Evolutionary conservation across 1,140 invertebrate species (phyloP).

Genomic region (Mya arenaria): DNA sequence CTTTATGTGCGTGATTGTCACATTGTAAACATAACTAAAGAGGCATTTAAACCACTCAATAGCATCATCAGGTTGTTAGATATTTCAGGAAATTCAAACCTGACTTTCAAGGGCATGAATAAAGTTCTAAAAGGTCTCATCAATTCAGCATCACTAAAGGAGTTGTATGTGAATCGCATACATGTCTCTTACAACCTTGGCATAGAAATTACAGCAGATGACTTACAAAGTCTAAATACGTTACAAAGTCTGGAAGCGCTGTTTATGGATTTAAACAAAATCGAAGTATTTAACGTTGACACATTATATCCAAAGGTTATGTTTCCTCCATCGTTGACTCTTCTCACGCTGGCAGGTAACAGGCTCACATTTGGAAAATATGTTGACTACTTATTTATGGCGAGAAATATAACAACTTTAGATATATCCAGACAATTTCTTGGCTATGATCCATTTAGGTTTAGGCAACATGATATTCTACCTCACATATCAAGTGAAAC

Average conservation of each 20-base stretch:
- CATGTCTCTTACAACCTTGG: neutral
- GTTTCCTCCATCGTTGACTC: neutral
- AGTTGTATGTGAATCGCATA: neutral
- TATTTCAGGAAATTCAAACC: neutral
- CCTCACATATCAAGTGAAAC: neutral
- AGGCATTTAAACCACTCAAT: neutral
- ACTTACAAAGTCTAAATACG: neutral
- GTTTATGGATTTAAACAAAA: constrained; percentile 33
- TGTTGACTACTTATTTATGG: neutral
- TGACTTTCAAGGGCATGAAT: constrained; percentile 4
- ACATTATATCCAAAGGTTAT: neutral
- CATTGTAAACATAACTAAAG: too few relatives aligned
- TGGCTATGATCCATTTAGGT: constrained; percentile 26
- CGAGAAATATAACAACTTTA: neutral
- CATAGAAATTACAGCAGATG: neutral
- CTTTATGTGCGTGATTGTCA: too few relatives aligned
- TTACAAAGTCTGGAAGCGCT: neutral
- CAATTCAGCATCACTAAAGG: neutral
- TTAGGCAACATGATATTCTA: too few relatives aligned
- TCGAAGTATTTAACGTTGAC: constrained; percentile 38
- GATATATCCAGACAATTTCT: constrained; percentile 46
- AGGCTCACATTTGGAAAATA: constrained; percentile 21
- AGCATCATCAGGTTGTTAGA: neutral
- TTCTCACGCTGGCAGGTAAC: constrained; percentile 32
- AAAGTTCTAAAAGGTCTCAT: neutral